A percentile compares a stretch with the other conserved stretches of the same genome.
Conservation (phyloP, 1,140 invertebrate genomes). For the Meteorus sp. region DNA sequence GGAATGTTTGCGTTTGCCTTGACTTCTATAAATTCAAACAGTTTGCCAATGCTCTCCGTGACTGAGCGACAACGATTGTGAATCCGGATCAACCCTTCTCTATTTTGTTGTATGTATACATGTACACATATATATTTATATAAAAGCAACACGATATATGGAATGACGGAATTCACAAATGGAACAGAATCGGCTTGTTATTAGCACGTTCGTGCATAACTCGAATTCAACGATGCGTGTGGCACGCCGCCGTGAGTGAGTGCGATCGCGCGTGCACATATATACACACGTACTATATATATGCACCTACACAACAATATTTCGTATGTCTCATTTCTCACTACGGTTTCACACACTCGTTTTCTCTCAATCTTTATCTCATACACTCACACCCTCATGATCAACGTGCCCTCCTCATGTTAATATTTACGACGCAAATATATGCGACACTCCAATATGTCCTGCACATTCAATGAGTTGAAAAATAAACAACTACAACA, state of each 20-base stretch:
- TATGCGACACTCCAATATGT: slow-evolving; percentile 14
- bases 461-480: neutral
- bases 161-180: slow-evolving; percentile 46
- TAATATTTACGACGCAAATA: slow-evolving; percentile 30
- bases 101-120: too few species aligned
- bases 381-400: too few species aligned
- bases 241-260: slow-evolving; percentile 11
- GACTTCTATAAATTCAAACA: slow-evolving; percentile 6
- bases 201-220: slow-evolving; percentile 56
- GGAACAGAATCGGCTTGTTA: slow-evolving; percentile 55
- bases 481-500: neutral
- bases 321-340: too few species aligned
- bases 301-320: too few species aligned
- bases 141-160: too few species aligned
- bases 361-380: too few species aligned
- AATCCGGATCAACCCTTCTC: too few species aligned
- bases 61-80: slow-evolving; percentile 32
- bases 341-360: too few species aligned
- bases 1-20: neutral
- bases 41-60: neutral
- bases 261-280: slow-evolving; percentile 18
- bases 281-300: too few species aligned
- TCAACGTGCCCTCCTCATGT: neutral
- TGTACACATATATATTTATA: too few species aligned
- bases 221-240: slow-evolving; percentile 51